These are phyloP conservation scores for Erythrolamprus reginae DNA, from an alignment of 2,113 vertebrate genomes.

Conservation along the genomic window DNA sequence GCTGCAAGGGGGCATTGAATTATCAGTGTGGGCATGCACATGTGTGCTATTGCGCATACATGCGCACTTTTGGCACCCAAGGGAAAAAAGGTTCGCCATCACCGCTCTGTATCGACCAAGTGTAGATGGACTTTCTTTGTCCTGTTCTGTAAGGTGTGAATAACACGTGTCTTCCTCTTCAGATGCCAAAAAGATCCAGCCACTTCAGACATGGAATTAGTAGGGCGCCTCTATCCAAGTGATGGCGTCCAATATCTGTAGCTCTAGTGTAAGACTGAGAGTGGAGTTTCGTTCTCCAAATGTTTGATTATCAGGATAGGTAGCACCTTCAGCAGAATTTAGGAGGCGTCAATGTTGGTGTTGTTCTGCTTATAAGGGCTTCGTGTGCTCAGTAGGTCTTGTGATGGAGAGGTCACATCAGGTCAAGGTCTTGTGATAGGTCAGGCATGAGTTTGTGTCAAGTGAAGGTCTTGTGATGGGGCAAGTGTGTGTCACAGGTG, in stretches of 20 bases:
- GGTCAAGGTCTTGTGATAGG: no score
- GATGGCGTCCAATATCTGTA: no score
- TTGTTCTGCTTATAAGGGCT: background rate
- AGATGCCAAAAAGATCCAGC: background rate
- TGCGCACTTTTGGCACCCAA: no score
- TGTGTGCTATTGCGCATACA: no score
- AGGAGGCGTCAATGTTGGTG: background rate
- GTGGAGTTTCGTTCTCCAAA: background rate
- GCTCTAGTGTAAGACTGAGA: background rate
- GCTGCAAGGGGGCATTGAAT: no score
- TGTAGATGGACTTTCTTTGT: background rate
- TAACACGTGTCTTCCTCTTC: background rate
- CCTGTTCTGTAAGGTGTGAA: background rate
- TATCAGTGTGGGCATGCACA: no score
- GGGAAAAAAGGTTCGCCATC: no score
- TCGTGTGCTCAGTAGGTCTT: background rate
- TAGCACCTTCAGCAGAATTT: background rate
- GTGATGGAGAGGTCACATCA: no score
- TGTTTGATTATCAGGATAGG: background rate
- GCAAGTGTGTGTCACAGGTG: no score
- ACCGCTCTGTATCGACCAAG: background rate
- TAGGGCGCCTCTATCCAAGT: no score
- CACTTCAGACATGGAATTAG: background rate
- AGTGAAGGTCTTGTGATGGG: no score
- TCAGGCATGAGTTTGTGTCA: no score